Conservation (phyloP, 1,140 invertebrate species). For the Rhynchophorus ferrugineus region DNA sequence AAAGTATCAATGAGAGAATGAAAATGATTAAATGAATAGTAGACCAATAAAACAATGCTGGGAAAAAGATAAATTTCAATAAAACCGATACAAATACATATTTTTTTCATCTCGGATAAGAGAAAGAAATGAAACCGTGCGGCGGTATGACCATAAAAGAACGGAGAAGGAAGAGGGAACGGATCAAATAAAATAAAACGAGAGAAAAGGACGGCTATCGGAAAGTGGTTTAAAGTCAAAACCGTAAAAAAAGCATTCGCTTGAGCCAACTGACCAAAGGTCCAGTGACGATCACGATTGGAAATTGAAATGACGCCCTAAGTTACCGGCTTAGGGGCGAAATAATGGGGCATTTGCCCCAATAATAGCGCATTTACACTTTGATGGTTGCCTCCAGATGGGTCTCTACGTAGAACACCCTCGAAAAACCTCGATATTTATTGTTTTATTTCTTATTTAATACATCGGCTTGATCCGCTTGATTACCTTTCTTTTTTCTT, state of each 20-base stretch:
- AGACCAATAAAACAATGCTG: no score
- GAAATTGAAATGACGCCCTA: conserved; percentile 39
- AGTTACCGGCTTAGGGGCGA: conserved; percentile 32
- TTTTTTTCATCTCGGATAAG: no score
- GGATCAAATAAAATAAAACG: conserved; percentile 28
- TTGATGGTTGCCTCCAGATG: conserved; percentile 28
- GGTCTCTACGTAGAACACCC: background rate
- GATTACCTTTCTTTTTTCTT: background rate
- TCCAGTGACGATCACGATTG: conserved; percentile 33
- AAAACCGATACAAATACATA: no score
- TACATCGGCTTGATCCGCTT: background rate
- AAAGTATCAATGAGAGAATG: no score
- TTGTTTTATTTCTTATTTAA: background rate
- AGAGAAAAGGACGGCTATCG: conserved; percentile 14
- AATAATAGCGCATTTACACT: conserved; percentile 36
- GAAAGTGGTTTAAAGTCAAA: conserved; percentile 30
- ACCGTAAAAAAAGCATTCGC: conserved; percentile 31
- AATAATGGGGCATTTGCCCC: conserved; percentile 32
- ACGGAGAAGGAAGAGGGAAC: no score
- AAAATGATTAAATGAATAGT: no score
- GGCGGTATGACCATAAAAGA: no score
- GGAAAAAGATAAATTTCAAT: no score
- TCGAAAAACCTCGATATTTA: background rate
- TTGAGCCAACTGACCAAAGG: conserved; percentile 24
- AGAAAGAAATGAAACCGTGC: no score